Conservation (phyloP, 2,888 invertebrate species). For the Agrochola lota region DNA sequence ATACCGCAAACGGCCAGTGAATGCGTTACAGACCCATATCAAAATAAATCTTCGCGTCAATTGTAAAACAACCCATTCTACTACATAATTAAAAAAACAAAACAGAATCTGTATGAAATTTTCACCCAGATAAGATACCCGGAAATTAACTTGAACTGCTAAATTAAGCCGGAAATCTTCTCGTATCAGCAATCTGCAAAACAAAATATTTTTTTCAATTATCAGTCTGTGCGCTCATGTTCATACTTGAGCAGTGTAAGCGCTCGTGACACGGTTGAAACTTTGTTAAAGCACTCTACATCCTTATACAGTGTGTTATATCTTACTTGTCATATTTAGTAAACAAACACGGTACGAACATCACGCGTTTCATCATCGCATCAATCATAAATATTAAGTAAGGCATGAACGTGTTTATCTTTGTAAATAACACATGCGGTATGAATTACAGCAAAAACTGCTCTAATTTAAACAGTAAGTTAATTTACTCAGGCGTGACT, state of each 20-base stretch:
- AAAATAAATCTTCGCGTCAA: neutral
- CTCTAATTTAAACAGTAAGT: neutral
- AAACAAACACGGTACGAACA: slow-evolving; percentile 2
- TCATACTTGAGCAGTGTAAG: neutral
- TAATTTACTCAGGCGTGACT: no score
- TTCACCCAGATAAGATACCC: slow-evolving; percentile 7
- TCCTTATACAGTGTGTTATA: neutral
- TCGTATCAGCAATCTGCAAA: slow-evolving; percentile 24
- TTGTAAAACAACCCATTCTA: neutral
- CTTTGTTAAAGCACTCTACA: neutral
- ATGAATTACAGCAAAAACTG: neutral
- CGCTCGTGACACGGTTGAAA: neutral
- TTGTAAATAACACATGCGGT: neutral
- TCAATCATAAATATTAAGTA: neutral
- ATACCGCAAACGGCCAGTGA: no score
- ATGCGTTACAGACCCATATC: neutral
- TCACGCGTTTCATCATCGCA: neutral
- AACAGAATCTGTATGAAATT: neutral
- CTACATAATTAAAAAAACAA: neutral
- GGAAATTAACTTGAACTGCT: slow-evolving; percentile 32
- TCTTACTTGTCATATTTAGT: neutral
- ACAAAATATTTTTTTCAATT: slow-evolving; percentile 35
- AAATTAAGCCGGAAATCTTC: slow-evolving; percentile 9
- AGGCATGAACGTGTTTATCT: neutral
- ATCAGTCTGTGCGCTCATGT: slow-evolving; percentile 18